Evolutionary conservation across 2,888 invertebrate genomes (phyloP).

Genomic region (Mimumesa dahlbomi): DNA sequence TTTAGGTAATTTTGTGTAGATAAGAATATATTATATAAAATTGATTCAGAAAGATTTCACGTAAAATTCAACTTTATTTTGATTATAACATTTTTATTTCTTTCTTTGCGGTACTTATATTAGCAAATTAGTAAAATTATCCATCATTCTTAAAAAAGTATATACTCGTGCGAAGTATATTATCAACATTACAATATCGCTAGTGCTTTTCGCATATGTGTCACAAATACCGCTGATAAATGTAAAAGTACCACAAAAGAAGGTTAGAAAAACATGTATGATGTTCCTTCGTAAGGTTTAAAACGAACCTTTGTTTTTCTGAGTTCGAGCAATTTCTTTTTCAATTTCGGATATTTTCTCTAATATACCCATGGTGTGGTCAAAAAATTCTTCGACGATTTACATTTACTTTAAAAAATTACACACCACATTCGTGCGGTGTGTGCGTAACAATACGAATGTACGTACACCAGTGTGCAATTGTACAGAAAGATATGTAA

Average conservation of each 20-base stretch:
- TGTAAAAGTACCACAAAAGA: slow-evolving; percentile 9
- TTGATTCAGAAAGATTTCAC: no score
- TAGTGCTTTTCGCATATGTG: slow-evolving; percentile 10
- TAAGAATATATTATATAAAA: no score
- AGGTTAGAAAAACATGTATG: slow-evolving; percentile 28
- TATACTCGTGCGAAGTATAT: not conserved
- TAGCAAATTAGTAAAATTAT: no score
- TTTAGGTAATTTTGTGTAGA: no score
- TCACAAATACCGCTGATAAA: slow-evolving; percentile 12
- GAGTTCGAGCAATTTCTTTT: slow-evolving; percentile 98
- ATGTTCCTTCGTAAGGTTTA: slow-evolving; percentile 8
- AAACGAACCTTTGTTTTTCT: slow-evolving; percentile 97
- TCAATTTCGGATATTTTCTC: slow-evolving; percentile 99
- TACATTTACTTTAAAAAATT: slow-evolving; percentile 38
- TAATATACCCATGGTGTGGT: slow-evolving; percentile 93
- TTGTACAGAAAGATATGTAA: no score
- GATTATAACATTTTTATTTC: no score
- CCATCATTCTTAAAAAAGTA: no score
- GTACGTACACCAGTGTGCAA: no score
- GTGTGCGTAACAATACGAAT: no score
- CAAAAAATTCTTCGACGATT: slow-evolving; percentile 24
- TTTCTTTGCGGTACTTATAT: no score
- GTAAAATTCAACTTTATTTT: no score
- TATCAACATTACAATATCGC: not conserved
- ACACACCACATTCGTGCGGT: slow-evolving; percentile 11